phyloP scores from a whole-genome alignment of 2,888 invertebrate species.

The Troides oblongomaculatus region DNA sequence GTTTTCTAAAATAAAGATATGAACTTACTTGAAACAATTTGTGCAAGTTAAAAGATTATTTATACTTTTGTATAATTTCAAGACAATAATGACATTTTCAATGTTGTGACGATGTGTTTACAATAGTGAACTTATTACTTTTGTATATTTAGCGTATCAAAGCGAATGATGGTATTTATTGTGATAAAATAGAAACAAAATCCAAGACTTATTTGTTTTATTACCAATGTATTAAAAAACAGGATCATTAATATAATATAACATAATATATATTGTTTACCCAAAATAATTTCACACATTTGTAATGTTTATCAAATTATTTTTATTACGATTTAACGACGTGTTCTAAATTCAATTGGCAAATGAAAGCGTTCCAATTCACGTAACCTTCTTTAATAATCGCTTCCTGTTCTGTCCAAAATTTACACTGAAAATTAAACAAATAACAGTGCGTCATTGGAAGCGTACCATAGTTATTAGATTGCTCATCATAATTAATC shows the following conservation, averaged over 20 bases:
- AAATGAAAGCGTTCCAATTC: slow-evolving; percentile 73
- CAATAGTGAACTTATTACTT: slow-evolving; percentile 63
- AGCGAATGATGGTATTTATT: slow-evolving; percentile 57
- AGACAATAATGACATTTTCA: slow-evolving; percentile 41
- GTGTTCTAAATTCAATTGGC: slow-evolving; percentile 70
- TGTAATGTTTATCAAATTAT: background rate
- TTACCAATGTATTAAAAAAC: slow-evolving; percentile 24
- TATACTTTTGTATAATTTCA: background rate
- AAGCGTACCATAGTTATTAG: background rate
- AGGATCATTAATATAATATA: background rate
- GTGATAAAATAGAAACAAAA: slow-evolving; percentile 56
- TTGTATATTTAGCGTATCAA: slow-evolving; percentile 25
- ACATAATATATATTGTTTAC: background rate
- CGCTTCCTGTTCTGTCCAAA: slow-evolving; percentile 61
- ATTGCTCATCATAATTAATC: too few species aligned
- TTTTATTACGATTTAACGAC: slow-evolving; percentile 47
- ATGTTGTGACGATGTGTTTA: slow-evolving; percentile 71
- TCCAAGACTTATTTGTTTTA: slow-evolving; percentile 36
- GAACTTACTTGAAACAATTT: background rate
- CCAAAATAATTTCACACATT: background rate
- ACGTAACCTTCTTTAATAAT: slow-evolving; percentile 62
- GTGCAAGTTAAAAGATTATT: background rate
- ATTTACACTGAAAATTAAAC: slow-evolving; percentile 52
- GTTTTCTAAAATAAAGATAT: too few species aligned
- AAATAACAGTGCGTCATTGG: background rate